phyloP scores from a whole-genome alignment of 1,140 invertebrate genomes.

The Paraescarpia echinospica region DNA sequence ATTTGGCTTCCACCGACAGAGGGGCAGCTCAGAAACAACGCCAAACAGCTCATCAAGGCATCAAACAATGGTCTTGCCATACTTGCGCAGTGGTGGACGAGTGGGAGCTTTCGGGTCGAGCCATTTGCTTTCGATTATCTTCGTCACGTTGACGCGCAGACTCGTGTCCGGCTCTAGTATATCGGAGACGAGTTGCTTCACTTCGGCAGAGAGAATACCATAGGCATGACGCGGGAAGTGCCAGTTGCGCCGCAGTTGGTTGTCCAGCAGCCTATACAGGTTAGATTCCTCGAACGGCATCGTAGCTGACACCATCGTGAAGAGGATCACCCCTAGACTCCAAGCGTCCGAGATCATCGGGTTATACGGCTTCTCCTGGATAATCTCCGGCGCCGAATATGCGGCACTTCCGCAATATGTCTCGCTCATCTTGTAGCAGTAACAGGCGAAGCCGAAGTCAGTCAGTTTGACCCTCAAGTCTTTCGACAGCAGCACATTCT shows the following conservation, averaged over 20 bases:
- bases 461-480: conserved; percentile 41
- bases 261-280: conserved; percentile 29
- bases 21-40: background rate
- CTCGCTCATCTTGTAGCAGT: conserved; percentile 59
- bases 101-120: background rate
- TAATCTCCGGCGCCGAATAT: conserved; percentile 71
- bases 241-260: conserved; percentile 66
- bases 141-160: background rate
- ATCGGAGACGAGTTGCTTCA: conserved; percentile 65
- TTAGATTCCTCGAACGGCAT: conserved; percentile 36
- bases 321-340: conserved; percentile 68
- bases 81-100: background rate
- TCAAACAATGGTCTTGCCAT: background rate
- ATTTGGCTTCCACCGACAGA: background rate
- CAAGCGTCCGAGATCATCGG: conserved; percentile 69
- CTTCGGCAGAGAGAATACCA: background rate
- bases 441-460: conserved; percentile 86
- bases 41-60: background rate
- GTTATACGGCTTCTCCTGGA: conserved; percentile 64
- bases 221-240: conserved; percentile 19
- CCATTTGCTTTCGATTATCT: background rate
- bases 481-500: conserved; percentile 82
- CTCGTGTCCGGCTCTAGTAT: conserved; percentile 84
- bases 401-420: conserved; percentile 70
- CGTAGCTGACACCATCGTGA: conserved; percentile 60